These are phyloP conservation scores for Drosophila nasuta DNA, from an alignment of 1,140 invertebrate genomes.

Conservation along the genomic window DNA sequence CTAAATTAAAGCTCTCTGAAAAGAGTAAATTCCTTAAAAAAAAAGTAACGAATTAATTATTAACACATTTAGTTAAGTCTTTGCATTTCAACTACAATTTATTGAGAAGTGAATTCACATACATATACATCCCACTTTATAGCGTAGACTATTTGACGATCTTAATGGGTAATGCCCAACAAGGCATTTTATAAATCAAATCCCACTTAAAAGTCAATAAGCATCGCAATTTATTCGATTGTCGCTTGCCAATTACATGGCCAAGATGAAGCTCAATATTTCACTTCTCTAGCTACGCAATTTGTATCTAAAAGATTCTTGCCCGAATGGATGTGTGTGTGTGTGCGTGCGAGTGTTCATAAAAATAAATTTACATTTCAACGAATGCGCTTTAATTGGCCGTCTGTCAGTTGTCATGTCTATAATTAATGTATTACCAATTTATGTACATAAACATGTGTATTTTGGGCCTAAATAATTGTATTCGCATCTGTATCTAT, in stretches of 20 bases:
- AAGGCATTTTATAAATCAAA: slow-evolving; percentile 17
- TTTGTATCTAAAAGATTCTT: slow-evolving; percentile 10
- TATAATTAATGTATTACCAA: slow-evolving; percentile 78
- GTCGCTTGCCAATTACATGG: slow-evolving; percentile 61
- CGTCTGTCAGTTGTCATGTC: slow-evolving; percentile 80
- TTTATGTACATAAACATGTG: slow-evolving; percentile 64
- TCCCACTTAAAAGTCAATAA: slow-evolving; percentile 57
- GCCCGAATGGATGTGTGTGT: background rate
- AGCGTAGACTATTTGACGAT: background rate
- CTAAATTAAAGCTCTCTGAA: too few species aligned
- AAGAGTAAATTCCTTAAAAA: too few species aligned
- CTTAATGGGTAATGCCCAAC: slow-evolving; percentile 18
- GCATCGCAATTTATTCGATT: slow-evolving; percentile 41
- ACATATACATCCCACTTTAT: too few species aligned
- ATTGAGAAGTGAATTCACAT: too few species aligned
- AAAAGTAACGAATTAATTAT: too few species aligned
- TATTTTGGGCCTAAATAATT: slow-evolving; percentile 24
- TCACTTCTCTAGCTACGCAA: slow-evolving; percentile 30
- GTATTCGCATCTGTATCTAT: background rate
- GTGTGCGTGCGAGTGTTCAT: slow-evolving; percentile 13
- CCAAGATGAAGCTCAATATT: slow-evolving; percentile 43
- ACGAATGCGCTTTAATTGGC: slow-evolving; percentile 70
- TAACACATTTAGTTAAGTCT: too few species aligned
- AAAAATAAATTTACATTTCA: slow-evolving; percentile 67
- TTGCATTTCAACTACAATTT: too few species aligned